Evolutionary conservation across 2,888 invertebrate genomes (phyloP), one percentile per base, ranked within the genome.

Genomic region (Willowsia nigromaculata): DNA sequence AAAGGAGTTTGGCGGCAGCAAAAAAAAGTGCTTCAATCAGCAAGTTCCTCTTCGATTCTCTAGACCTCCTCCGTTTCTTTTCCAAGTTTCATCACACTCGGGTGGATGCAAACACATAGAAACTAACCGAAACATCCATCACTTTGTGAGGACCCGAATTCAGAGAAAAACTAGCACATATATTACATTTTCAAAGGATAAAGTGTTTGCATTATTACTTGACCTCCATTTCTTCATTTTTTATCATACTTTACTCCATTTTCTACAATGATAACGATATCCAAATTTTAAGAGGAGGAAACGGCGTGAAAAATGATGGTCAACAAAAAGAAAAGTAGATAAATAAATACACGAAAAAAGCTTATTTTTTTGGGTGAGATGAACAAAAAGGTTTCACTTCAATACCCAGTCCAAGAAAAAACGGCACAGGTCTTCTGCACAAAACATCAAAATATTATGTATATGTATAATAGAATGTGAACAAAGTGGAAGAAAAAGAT

Each of bases 21-120:
- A 6, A 71, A 71, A 71, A 71, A 71, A 15, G 37, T 78, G 22
- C 81, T 82, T 62, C 65, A 82, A 82, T 82, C 81, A 82, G 81
- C 65, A 33, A 62, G 1, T 65, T 62, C 56, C n/a, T 43, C 43
- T 37, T 62, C 0, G 22, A 25, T 7, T 62, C 62, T 1, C 56
- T 22, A 56, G 25, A 25, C 43, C n/a, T 71, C 15, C 40, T 40
- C 71, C 22, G 2, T 25, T 18, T 56, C 18, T 13, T 71, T 40
- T 40, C 3, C 7, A 3, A 22, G 37, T 37, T 43, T 71, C 15
- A 71, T 71, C 40, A 22, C 13, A 4, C 15, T 30, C 30, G 5
- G 18, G 5, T 59, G 18, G 22, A 56, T 3, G 18, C 18, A 56
- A 18, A 56, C 56, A 56, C 18, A 18, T 22, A 30, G 18, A 62